Percentiles rank a stretch among this genome's conserved stretches.
phyloP scores from a whole-genome alignment of 1,140 invertebrate genomes.

The Phortica variegata region DNA sequence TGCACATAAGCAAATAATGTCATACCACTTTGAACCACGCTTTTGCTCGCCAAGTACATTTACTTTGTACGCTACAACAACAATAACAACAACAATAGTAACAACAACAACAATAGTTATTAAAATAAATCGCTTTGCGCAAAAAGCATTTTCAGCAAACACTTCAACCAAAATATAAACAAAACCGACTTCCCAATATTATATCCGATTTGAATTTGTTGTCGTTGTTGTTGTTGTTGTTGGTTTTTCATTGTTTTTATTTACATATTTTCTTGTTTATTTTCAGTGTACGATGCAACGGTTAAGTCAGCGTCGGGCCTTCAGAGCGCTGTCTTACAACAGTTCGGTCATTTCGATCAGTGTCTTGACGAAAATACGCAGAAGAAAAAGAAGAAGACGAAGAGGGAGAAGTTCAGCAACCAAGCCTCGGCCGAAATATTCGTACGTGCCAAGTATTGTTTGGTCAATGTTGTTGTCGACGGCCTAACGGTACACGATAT shows the following conservation, averaged over 20 bases:
- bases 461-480: slow-evolving; percentile 60
- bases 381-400: too few species aligned
- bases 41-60: too few species aligned
- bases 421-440: neutral
- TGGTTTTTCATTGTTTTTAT: neutral
- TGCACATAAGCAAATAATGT: too few species aligned
- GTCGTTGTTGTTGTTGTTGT: neutral
- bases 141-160: neutral
- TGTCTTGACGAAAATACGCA: too few species aligned
- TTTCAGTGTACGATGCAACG: slow-evolving; percentile 68
- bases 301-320: slow-evolving; percentile 66
- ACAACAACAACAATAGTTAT: too few species aligned
- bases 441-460: slow-evolving; percentile 65
- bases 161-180: neutral
- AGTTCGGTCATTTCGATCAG: slow-evolving; percentile 71
- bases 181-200: neutral
- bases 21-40: too few species aligned
- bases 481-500: slow-evolving; percentile 29
- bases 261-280: slow-evolving; percentile 4
- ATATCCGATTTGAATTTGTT: neutral
- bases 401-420: slow-evolving; percentile 17
- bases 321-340: slow-evolving; percentile 64
- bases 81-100: too few species aligned
- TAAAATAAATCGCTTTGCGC: neutral
- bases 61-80: too few species aligned